A percentile compares a stretch with the other conserved stretches of the same genome.
Evolutionary conservation across 2,797 vertebrate genomes (phyloP).

Genomic region (Channa striata): DNA sequence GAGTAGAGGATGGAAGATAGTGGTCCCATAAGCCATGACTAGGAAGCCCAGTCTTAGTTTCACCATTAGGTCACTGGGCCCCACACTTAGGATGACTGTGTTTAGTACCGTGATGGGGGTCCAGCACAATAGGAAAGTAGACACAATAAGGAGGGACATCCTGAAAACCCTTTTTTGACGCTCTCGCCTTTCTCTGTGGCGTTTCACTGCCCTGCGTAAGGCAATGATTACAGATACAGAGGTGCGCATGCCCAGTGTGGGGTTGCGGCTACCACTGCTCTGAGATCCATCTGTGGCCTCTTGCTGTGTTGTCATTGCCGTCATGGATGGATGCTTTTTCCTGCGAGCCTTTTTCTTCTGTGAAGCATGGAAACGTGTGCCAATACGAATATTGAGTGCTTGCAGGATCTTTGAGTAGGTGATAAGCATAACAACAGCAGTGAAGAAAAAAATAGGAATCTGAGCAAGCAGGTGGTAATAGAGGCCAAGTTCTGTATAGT

Average conservation of each 20-base stretch:
- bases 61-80: conserved; percentile 95
- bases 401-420: conserved; percentile 98
- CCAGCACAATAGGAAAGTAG: conserved; percentile 99
- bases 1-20: conserved; percentile 97
- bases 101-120: conserved; percentile 98
- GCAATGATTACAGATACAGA: conserved; percentile 98
- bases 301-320: conserved; percentile 82
- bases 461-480: conserved; percentile 98
- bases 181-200: conserved; percentile 95
- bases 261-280: conserved; percentile 88
- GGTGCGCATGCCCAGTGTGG: conserved; percentile 95
- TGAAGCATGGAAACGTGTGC: conserved; percentile 93
- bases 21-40: conserved; percentile 99
- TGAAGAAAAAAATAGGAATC: conserved; percentile 98
- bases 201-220: conserved; percentile 93
- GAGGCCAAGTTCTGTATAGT: conserved; percentile 94
- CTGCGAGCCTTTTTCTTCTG: conserved; percentile 97
- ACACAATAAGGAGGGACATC: conserved; percentile 98
- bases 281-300: conserved; percentile 87
- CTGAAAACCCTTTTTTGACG: conserved; percentile 97
- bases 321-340: conserved; percentile 96
- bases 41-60: conserved; percentile 96
- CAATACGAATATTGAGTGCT: conserved; percentile 98
- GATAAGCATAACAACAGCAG: conserved; percentile 95
- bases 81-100: conserved; percentile 94